Conservation (phyloP, 2,888 invertebrate genomes). For the Nephrotoma flavescens region DNA sequence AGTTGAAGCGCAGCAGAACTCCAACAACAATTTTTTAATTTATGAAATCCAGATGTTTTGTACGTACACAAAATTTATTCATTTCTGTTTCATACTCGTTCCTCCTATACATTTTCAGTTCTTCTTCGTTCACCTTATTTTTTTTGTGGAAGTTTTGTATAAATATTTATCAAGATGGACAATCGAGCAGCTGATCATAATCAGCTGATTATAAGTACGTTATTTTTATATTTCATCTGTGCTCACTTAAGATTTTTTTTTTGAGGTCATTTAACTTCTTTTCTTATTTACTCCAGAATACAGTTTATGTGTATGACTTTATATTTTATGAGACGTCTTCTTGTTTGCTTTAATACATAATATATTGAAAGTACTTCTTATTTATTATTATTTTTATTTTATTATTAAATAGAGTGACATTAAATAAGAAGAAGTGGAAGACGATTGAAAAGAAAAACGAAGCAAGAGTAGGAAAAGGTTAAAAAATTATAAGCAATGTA, state of each 20-base stretch:
- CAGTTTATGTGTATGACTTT: background rate
- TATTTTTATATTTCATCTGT: background rate
- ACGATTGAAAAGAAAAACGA: background rate
- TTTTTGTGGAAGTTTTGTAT: background rate
- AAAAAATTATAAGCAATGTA: background rate
- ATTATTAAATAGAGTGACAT: background rate
- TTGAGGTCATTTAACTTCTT: conserved; percentile 2
- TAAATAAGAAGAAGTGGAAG: background rate
- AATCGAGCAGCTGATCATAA: conserved; percentile 4
- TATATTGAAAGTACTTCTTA: background rate
- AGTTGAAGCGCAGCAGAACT: background rate
- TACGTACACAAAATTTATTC: background rate
- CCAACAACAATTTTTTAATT: background rate
- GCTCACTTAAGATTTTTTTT: background rate
- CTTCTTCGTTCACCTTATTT: background rate
- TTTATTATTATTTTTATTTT: background rate
- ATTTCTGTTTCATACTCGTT: background rate
- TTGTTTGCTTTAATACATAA: background rate
- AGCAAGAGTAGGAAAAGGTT: background rate
- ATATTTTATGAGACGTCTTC: background rate
- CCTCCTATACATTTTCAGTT: background rate
- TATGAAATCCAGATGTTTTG: background rate
- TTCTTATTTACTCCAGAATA: background rate
- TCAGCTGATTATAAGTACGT: conserved; percentile 3
- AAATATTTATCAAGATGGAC: conserved; percentile 1